phyloP scores from a whole-genome alignment of 2,797 vertebrate species.

The Lutjanus campechanus region DNA sequence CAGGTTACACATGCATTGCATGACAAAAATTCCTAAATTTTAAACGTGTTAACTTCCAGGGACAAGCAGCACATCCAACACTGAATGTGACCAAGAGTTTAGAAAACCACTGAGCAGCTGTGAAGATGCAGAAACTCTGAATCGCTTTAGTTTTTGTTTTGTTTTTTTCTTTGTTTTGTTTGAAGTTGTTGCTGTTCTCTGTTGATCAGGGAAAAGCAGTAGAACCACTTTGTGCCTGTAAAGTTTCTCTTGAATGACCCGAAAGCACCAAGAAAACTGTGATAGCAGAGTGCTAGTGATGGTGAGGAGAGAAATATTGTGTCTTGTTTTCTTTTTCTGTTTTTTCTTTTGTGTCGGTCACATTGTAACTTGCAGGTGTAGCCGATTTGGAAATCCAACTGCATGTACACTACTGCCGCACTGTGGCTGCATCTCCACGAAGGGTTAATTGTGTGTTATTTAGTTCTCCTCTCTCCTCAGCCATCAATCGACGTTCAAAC shows the following conservation, averaged over 20 bases:
- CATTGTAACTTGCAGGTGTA: not conserved
- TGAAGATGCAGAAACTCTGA: conserved; percentile 15
- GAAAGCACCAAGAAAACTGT: conserved; percentile 44
- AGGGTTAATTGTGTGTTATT: not conserved
- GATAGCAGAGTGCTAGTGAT: conserved; percentile 48
- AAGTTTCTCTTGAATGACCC: conserved; percentile 70
- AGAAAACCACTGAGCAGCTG: conserved; percentile 18
- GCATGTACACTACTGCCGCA: conserved; percentile 9
- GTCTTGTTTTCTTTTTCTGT: not conserved
- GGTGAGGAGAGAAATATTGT: conserved; percentile 58
- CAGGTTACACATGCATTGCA: not conserved
- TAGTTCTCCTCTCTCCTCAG: not conserved
- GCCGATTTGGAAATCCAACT: conserved; percentile 4
- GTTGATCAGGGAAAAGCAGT: conserved; percentile 56
- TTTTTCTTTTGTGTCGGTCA: not conserved
- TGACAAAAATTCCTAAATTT: not conserved
- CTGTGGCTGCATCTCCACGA: not conserved
- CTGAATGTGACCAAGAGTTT: conserved; percentile 28
- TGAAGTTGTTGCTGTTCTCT: conserved; percentile 16
- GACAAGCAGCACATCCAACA: conserved; percentile 10
- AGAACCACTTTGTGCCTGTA: conserved; percentile 57
- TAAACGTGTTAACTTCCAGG: not conserved
- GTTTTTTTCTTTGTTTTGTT: not conserved
- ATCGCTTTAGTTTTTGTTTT: too few species aligned
- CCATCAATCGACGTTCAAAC: not conserved